Conservation (phyloP, 2,797 vertebrate species). For the Anguilla anguilla region DNA sequence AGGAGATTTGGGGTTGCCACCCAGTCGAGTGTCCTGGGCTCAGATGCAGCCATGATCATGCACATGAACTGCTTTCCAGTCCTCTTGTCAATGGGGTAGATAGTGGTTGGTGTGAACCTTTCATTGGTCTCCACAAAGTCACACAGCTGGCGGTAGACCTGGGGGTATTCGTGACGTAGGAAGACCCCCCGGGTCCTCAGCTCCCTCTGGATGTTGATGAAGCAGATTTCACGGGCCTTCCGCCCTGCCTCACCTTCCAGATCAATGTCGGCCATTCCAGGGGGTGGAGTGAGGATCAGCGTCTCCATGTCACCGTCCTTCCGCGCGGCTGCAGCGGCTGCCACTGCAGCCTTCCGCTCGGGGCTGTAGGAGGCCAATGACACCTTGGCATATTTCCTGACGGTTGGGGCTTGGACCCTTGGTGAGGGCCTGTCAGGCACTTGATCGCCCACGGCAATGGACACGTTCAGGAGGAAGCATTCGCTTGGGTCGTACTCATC, state of each 20-base stretch:
- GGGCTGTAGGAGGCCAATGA: conserved; percentile 92
- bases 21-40: conserved; percentile 96
- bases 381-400: conserved; percentile 96
- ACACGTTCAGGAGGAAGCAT: conserved; percentile 98
- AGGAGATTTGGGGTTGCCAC: conserved; percentile 95
- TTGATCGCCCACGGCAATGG: conserved; percentile 90
- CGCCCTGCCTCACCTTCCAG: conserved; percentile 91
- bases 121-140: conserved; percentile 94
- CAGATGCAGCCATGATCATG: conserved; percentile 99
- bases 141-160: conserved; percentile 93
- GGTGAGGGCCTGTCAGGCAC: conserved; percentile 83
- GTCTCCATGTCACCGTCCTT: conserved; percentile 95
- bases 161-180: conserved; percentile 91
- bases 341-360: conserved; percentile 71
- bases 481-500: conserved; percentile 93
- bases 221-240: conserved; percentile 93
- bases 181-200: conserved; percentile 93
- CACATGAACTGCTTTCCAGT: conserved; percentile 99
- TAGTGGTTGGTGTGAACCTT: conserved; percentile 95
- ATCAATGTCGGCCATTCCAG: conserved; percentile 90
- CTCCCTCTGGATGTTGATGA: conserved; percentile 97
- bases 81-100: conserved; percentile 96
- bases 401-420: conserved; percentile 85
- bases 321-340: conserved; percentile 62
- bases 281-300: conserved; percentile 92